These are phyloP conservation scores for Orchesella flavescens DNA, from an alignment of 2,888 invertebrate genomes.

Conservation along the genomic window DNA sequence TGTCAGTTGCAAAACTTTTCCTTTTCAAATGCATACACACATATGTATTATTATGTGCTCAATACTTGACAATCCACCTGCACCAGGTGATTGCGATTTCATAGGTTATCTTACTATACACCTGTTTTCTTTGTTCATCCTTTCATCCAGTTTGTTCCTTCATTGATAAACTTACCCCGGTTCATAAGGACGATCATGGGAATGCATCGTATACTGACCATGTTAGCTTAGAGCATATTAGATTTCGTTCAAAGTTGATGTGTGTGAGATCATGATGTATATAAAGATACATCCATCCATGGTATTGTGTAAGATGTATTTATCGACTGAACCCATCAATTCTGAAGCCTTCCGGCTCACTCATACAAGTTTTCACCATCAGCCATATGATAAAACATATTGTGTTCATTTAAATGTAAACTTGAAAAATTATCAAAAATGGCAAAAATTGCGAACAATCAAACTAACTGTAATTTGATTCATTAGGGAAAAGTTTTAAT, in stretches of 20 bases:
- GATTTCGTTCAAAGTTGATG: neutral
- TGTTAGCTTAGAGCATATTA: neutral
- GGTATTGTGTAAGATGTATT: slow-evolving; percentile 31
- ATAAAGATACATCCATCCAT: neutral
- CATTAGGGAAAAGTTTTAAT: no score
- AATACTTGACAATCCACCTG: slow-evolving; percentile 7
- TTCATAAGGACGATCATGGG: neutral
- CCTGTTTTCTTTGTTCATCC: slow-evolving; percentile 25
- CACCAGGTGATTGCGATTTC: slow-evolving; percentile 5
- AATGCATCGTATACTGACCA: neutral
- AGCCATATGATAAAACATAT: neutral
- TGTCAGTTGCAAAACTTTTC: slow-evolving; percentile 25
- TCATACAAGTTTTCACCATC: slow-evolving; percentile 38
- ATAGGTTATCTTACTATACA: neutral
- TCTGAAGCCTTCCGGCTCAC: slow-evolving; percentile 32
- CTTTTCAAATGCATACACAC: slow-evolving; percentile 14
- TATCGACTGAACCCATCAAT: slow-evolving; percentile 10
- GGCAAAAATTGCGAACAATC: no score
- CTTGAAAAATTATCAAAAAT: no score
- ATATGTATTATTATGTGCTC: neutral
- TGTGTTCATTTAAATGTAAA: no score
- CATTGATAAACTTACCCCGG: slow-evolving; percentile 30
- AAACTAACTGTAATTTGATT: no score
- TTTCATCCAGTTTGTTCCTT: neutral
- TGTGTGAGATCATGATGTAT: neutral